Conservation (phyloP, 2,797 vertebrate genomes). For the Choloepus didactylus region DNA sequence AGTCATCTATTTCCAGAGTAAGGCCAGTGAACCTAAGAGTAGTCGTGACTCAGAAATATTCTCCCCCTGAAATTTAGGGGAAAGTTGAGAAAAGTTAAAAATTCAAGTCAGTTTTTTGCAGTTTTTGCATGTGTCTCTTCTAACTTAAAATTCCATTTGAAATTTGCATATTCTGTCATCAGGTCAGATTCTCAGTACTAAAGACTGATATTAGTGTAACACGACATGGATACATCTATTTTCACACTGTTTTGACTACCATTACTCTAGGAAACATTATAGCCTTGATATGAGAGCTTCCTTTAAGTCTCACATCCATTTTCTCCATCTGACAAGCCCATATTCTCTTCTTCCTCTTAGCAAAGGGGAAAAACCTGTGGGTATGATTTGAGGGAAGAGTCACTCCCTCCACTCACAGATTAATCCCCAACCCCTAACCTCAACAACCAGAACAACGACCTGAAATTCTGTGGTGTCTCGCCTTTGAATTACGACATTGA, state of each 20-base stretch:
- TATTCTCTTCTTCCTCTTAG: not conserved
- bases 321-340: not conserved
- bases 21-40: not conserved
- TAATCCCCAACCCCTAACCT: not conserved
- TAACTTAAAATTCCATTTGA: conserved; percentile 11
- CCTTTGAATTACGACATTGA: not conserved
- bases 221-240: not conserved
- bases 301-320: not conserved
- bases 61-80: not conserved
- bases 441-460: not conserved
- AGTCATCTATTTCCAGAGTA: not conserved
- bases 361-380: not conserved
- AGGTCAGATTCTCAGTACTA: not conserved
- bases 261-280: not conserved
- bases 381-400: not conserved
- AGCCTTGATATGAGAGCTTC: not conserved
- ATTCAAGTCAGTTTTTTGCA: not conserved
- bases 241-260: not conserved
- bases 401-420: not conserved
- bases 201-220: not conserved
- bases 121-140: not conserved
- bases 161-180: not conserved
- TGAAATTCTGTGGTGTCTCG: not conserved
- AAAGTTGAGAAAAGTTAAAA: not conserved
- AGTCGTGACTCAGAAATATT: not conserved